Percentiles rank a stretch among this genome's conserved stretches.
These are phyloP conservation scores for Lacerta bilineata DNA, from an alignment of 2,797 vertebrate species.

Conservation along the genomic window DNA sequence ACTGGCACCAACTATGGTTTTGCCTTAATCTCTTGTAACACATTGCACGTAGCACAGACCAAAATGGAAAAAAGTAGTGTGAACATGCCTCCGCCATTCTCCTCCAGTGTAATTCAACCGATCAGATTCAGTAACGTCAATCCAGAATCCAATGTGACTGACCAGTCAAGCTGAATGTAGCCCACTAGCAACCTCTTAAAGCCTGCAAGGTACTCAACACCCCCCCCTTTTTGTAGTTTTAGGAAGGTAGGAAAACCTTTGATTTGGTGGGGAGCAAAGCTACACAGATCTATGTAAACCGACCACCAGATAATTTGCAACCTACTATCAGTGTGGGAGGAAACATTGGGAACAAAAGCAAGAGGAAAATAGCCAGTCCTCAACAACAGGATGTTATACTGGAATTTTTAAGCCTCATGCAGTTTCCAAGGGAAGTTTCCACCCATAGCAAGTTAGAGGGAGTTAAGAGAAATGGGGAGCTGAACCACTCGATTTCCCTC, in stretches of 20 bases:
- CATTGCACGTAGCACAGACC: not conserved
- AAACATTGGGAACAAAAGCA: not conserved
- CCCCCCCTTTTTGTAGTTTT: not conserved
- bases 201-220: not conserved
- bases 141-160: not conserved
- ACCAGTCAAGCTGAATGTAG: not conserved
- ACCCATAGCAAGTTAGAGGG: not conserved
- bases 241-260: not conserved
- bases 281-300: not conserved
- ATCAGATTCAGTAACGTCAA: not conserved
- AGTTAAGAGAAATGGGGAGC: not conserved
- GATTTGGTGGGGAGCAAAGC: not conserved
- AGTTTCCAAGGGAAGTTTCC: not conserved
- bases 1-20: not conserved
- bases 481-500: not conserved
- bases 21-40: too few species aligned
- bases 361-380: not conserved
- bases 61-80: not conserved
- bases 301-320: not conserved
- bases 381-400: constrained; percentile 16
- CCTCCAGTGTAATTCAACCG: not conserved
- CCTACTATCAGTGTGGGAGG: not conserved
- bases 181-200: not conserved
- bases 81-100: not conserved
- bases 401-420: constrained; percentile 11